Evolutionary conservation across 2,888 invertebrate species (phyloP).

Genomic region (Dicranocentrus wangi): DNA sequence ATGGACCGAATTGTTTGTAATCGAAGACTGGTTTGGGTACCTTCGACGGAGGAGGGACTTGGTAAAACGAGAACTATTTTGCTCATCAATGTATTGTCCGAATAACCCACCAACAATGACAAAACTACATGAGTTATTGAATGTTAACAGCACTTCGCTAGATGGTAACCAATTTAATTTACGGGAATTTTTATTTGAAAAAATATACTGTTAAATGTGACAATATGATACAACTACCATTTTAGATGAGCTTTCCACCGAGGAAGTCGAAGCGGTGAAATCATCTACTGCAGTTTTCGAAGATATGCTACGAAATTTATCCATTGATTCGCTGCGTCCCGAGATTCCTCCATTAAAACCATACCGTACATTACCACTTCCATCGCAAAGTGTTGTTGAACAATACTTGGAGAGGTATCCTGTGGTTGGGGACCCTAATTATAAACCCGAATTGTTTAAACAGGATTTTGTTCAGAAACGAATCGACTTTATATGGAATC

Average conservation of each 20-base stretch:
- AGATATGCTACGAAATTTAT: background rate
- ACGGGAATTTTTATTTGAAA: too few relatives aligned
- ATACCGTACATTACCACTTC: slow-evolving; percentile 40
- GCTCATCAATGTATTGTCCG: slow-evolving; percentile 46
- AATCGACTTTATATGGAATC: slow-evolving; percentile 69
- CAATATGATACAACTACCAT: too few relatives aligned
- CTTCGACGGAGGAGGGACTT: slow-evolving; percentile 51
- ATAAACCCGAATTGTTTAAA: slow-evolving; percentile 31
- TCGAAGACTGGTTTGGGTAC: slow-evolving; percentile 70
- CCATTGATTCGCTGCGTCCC: background rate
- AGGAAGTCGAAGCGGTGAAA: slow-evolving; percentile 10
- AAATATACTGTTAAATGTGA: too few relatives aligned
- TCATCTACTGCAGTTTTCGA: slow-evolving; percentile 1
- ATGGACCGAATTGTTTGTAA: slow-evolving; percentile 64
- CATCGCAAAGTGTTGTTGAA: slow-evolving; percentile 56
- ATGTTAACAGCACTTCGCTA: background rate
- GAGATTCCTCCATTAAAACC: slow-evolving; percentile 39
- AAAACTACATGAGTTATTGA: slow-evolving; percentile 40
- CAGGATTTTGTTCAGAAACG: slow-evolving; percentile 56
- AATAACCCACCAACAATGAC: slow-evolving; percentile 27
- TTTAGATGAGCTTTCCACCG: too few relatives aligned
- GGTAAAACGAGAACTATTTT: slow-evolving; percentile 47
- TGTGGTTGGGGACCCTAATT: slow-evolving; percentile 40
- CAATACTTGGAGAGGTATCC: slow-evolving; percentile 49
- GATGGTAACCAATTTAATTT: too few relatives aligned